Base-by-base conservation (phyloP, 1,140 invertebrate species). In the Helicoverpa zea region DNA sequence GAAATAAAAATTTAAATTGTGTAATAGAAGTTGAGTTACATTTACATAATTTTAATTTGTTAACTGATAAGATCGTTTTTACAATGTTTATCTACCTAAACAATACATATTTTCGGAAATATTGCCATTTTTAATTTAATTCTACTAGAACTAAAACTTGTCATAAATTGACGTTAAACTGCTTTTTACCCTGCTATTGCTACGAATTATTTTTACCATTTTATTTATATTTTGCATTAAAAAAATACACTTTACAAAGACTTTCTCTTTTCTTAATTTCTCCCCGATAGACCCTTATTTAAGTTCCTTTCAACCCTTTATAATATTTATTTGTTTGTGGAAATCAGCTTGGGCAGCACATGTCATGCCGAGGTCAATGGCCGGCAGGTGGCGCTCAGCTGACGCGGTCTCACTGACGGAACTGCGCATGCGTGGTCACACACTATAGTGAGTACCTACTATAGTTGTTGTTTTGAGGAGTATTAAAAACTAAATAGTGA, bases 401-500 rank as follows among this genome's bases (percentile, higher is more conserved):
- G 76, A 79, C 18, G 35, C 16, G 23, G 23, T 30, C 16, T 66
- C 3, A 23, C 23, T 43, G 14, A 64, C 72, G 80, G 83, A 81
- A 84, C 79, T 63, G 64, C 82, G 82, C 82, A 68, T 79, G 82
- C 80, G 52, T 76, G 76, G 29, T 11, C 82, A 81, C 16, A 47
- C 11, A 58, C 13, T 30, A 35, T 58, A 16, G 13, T 74, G 35
- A 18, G n/a, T 47, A 35, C 14, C 9, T 16, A 47, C 23, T 47
- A 49, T 49, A 23, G n/a, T 10, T 43, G 16, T n/a, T 1, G 16
- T 68, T 51, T 68, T 7, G 10, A 43, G 5, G 35, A 43, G 5
- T 9, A 9, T 43, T 1, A 9, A 7, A 43, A 35, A 35, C 35
- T 35, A 35, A 43, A 0, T 9, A 43, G 35, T 0, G 4, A 7